Percentiles rank a stretch among this genome's conserved stretches.
These are phyloP conservation scores for Drosophila navojoa DNA, from an alignment of 1,140 invertebrate species.

Conservation along the genomic window DNA sequence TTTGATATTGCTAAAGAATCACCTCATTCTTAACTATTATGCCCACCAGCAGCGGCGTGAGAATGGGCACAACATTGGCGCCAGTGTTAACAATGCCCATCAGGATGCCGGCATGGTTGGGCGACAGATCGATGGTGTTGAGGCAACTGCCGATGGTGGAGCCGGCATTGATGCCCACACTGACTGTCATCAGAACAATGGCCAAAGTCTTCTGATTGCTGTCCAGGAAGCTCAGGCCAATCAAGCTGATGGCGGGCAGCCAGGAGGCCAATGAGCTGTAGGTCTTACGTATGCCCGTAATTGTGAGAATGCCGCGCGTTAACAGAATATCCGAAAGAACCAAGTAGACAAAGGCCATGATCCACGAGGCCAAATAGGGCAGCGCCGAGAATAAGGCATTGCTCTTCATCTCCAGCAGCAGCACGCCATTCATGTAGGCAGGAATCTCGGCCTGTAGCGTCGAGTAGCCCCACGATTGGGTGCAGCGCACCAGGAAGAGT, in stretches of 20 bases:
- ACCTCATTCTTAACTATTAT: conserved; percentile 87
- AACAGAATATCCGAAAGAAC: conserved; percentile 87
- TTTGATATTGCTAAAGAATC: conserved; percentile 44
- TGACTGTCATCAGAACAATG: conserved; percentile 87
- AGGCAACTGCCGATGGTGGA: conserved; percentile 88
- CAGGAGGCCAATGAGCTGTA: conserved; percentile 87
- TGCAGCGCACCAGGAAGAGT: conserved; percentile 91
- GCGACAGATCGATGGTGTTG: conserved; percentile 90
- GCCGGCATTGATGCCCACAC: conserved; percentile 91
- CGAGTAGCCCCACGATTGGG: conserved; percentile 97
- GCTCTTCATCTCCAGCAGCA: conserved; percentile 90
- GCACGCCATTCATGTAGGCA: conserved; percentile 92
- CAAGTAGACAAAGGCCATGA: conserved; percentile 88
- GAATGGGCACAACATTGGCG: conserved; percentile 89
- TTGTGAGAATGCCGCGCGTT: conserved; percentile 85
- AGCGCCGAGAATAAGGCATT: conserved; percentile 91
- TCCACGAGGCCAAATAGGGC: conserved; percentile 91
- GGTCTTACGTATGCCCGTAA: conserved; percentile 86
- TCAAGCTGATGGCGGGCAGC: conserved; percentile 86
- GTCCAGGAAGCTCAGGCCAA: conserved; percentile 87
- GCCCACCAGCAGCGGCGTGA: conserved; percentile 88
- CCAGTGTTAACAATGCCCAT: conserved; percentile 89
- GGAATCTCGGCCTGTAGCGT: conserved; percentile 96
- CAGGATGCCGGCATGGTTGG: conserved; percentile 90
- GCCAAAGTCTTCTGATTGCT: conserved; percentile 85